Percentiles rank a stretch among this genome's conserved stretches.
These are phyloP conservation scores for Crotalus viridis DNA, from an alignment of 2,113 vertebrate genomes.

Conservation along the genomic window DNA sequence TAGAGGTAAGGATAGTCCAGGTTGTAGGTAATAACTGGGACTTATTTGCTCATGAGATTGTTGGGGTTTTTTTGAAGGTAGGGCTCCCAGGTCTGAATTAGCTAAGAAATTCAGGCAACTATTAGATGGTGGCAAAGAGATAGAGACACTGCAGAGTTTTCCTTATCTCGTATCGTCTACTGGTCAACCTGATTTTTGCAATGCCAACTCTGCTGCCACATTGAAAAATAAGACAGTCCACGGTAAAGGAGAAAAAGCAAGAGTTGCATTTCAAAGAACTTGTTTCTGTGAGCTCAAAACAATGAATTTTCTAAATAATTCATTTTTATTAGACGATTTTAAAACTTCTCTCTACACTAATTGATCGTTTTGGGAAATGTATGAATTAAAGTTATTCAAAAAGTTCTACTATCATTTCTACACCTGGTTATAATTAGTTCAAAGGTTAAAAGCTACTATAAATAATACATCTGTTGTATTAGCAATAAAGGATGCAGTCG, in stretches of 20 bases:
- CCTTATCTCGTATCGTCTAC: background rate
- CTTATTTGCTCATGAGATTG: background rate
- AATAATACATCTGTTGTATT: conserved; percentile 6
- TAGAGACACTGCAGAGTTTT: background rate
- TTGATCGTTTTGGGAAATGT: conserved; percentile 1
- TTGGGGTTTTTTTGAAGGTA: background rate
- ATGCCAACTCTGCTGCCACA: background rate
- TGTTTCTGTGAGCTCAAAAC: background rate
- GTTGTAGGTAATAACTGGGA: background rate
- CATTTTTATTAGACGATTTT: conserved; percentile 1
- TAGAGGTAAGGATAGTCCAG: background rate
- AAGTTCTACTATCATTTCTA: background rate
- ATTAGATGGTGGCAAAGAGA: background rate
- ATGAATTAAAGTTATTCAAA: background rate
- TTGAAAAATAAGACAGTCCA: background rate
- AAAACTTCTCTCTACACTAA: background rate
- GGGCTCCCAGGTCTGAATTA: background rate
- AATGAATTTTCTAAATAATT: background rate
- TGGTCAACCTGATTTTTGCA: background rate
- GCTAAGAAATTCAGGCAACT: background rate
- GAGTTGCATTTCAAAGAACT: background rate
- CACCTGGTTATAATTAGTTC: background rate
- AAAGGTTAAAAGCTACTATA: conserved; percentile 31
- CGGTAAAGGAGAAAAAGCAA: background rate
- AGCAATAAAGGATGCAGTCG: background rate